Conservation (phyloP, 1,140 invertebrate genomes). For the Harlomillsia oculata region DNA sequence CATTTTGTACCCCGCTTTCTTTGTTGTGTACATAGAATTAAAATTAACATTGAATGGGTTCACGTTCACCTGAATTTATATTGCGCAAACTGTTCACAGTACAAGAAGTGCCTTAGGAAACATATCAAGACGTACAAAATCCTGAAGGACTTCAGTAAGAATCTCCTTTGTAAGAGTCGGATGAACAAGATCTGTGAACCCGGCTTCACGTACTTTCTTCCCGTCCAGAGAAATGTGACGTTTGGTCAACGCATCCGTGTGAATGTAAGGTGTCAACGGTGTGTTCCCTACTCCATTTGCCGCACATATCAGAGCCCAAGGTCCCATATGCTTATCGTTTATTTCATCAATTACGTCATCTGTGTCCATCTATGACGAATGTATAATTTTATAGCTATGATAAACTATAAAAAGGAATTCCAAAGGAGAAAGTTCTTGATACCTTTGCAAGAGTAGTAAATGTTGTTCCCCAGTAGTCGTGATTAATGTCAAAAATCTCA, state of each 20-base stretch:
- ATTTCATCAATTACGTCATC: slow-evolving; percentile 72
- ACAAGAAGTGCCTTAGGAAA: slow-evolving; percentile 46
- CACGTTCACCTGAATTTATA: too few species aligned
- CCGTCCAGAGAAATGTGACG: slow-evolving; percentile 67
- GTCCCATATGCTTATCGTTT: slow-evolving; percentile 81
- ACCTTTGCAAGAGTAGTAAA: slow-evolving; percentile 70
- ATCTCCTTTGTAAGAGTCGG: slow-evolving; percentile 52
- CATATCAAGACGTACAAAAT: slow-evolving; percentile 60
- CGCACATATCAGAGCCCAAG: slow-evolving; percentile 76
- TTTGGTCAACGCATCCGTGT: slow-evolving; percentile 66
- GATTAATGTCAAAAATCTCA: slow-evolving; percentile 74
- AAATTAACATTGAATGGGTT: too few species aligned
- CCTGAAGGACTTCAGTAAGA: slow-evolving; percentile 55
- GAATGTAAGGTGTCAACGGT: slow-evolving; percentile 74
- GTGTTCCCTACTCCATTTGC: slow-evolving; percentile 66
- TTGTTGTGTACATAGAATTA: too few species aligned
- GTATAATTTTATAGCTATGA: too few species aligned
- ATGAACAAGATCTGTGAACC: slow-evolving; percentile 48
- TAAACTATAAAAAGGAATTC: too few species aligned
- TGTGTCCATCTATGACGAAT: slow-evolving; percentile 52
- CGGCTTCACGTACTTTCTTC: slow-evolving; percentile 49
- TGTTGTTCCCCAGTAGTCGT: slow-evolving; percentile 71
- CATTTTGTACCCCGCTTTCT: too few species aligned
- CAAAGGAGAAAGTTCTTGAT: too few species aligned
- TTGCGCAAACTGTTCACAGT: too few species aligned